These are phyloP conservation scores for Aethina tumida DNA, from an alignment of 1,140 invertebrate genomes.

Conservation along the genomic window DNA sequence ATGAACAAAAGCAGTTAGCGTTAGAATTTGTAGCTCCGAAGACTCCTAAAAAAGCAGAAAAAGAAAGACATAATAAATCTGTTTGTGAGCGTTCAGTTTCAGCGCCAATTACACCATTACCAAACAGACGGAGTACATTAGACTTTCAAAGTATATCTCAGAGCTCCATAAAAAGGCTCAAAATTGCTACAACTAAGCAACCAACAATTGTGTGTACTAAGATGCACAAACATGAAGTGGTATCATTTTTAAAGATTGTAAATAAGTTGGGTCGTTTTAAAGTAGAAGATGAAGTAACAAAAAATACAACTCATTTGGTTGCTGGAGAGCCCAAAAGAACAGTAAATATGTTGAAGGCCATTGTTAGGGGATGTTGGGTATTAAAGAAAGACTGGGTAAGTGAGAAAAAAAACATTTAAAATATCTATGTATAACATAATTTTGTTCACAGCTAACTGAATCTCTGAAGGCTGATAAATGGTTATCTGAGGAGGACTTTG, in stretches of 20 bases:
- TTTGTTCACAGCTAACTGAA: conserved; percentile 34
- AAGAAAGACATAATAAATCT: neutral
- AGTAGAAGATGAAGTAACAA: conserved; percentile 39
- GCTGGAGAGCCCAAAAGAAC: conserved; percentile 41
- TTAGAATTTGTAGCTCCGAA: conserved; percentile 8
- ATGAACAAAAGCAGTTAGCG: conserved; percentile 8
- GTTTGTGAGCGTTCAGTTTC: no score
- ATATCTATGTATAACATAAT: no score
- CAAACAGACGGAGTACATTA: conserved; percentile 23
- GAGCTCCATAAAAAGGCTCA: conserved; percentile 13
- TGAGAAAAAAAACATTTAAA: no score
- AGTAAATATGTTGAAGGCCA: conserved; percentile 43
- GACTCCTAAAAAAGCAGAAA: neutral
- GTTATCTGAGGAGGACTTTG: conserved; percentile 43
- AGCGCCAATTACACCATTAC: no score
- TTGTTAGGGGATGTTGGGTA: conserved; percentile 46
- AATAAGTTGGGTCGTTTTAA: conserved; percentile 38
- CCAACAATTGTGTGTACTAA: conserved; percentile 32
- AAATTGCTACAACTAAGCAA: conserved; percentile 13
- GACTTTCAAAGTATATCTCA: conserved; percentile 22
- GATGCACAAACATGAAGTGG: conserved; percentile 25
- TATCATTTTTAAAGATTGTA: conserved; percentile 30
- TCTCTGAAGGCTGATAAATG: conserved; percentile 40
- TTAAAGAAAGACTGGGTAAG: conserved; percentile 43
- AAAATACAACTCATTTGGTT: conserved; percentile 44